Percentiles rank a stretch among this genome's conserved stretches.
Conservation (phyloP, 2,888 invertebrate species). For the Neocrepidodera transversa region DNA sequence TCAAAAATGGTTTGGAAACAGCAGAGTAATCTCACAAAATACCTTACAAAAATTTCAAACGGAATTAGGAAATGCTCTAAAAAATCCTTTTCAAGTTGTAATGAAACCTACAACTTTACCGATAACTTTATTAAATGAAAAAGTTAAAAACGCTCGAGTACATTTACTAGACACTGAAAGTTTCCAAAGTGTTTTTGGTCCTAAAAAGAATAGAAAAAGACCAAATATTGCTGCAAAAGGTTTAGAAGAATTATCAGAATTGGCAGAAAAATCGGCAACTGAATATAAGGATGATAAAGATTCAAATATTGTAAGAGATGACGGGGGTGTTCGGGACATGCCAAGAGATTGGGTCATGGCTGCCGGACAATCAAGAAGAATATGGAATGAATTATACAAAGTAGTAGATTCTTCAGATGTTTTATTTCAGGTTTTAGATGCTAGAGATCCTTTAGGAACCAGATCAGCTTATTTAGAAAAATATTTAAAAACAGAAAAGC, state of each 20-base stretch:
- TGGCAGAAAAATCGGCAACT: conserved; percentile 74
- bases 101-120: conserved; percentile 97
- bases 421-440: conserved; percentile 93
- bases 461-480: conserved; percentile 91
- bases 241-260: conserved; percentile 78
- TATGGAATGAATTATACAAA: conserved; percentile 99
- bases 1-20: conserved; percentile 99
- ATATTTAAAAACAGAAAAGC: conserved; percentile 91
- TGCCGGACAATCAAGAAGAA: conserved; percentile 94
- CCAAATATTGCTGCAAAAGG: conserved; percentile 81
- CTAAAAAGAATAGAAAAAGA: conserved; percentile 89
- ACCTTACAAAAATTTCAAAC: conserved; percentile 90
- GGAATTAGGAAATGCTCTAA: conserved; percentile 92
- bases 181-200: conserved; percentile 94
- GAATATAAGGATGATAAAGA: conserved; percentile 86
- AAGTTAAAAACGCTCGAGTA: conserved; percentile 86
- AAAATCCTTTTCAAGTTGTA: conserved; percentile 96
- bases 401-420: conserved; percentile 99
- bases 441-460: conserved; percentile 96
- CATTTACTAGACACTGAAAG: conserved; percentile 96
- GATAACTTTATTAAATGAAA: conserved; percentile 92
- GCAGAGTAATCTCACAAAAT: conserved; percentile 92
- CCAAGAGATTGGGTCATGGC: conserved; percentile 93
- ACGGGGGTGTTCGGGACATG: conserved; percentile 79
- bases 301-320: conserved; percentile 81